Conservation (phyloP, 2,888 invertebrate species). For the Cheilosia variabilis region DNA sequence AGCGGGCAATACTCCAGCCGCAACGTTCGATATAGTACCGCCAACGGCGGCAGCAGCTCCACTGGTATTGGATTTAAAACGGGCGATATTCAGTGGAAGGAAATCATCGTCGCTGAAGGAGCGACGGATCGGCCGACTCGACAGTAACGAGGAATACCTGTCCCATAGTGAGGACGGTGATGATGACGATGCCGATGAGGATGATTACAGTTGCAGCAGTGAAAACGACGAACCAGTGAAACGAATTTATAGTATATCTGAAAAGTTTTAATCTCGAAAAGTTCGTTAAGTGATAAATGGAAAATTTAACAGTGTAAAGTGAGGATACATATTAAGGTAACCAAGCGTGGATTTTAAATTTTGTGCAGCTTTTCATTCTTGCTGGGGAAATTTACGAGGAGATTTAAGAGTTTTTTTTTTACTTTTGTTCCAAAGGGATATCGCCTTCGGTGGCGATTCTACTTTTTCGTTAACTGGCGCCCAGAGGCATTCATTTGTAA, state of each 20-base stretch:
- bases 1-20: constrained; percentile 56
- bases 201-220: constrained; percentile 74
- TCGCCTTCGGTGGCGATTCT: too few species aligned
- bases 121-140: constrained; percentile 32
- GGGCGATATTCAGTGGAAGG: constrained; percentile 79
- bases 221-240: constrained; percentile 83
- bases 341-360: not conserved
- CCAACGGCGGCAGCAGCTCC: constrained; percentile 77
- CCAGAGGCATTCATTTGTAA: too few species aligned
- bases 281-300: constrained; percentile 28
- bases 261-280: constrained; percentile 80
- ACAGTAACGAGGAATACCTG: constrained; percentile 69
- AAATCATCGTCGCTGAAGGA: constrained; percentile 57
- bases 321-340: constrained; percentile 35
- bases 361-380: not conserved
- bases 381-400: constrained; percentile 2
- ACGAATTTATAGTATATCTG: constrained; percentile 83
- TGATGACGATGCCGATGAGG: constrained; percentile 63
- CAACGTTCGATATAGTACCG: constrained; percentile 79
- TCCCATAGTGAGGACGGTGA: constrained; percentile 60
- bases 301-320: constrained; percentile 25
- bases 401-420: too few species aligned
- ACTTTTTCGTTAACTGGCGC: too few species aligned
- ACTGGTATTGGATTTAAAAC: constrained; percentile 80
- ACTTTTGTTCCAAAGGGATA: too few species aligned